Conservation (phyloP, 2,888 invertebrate species). For the Magallana nippona region DNA sequence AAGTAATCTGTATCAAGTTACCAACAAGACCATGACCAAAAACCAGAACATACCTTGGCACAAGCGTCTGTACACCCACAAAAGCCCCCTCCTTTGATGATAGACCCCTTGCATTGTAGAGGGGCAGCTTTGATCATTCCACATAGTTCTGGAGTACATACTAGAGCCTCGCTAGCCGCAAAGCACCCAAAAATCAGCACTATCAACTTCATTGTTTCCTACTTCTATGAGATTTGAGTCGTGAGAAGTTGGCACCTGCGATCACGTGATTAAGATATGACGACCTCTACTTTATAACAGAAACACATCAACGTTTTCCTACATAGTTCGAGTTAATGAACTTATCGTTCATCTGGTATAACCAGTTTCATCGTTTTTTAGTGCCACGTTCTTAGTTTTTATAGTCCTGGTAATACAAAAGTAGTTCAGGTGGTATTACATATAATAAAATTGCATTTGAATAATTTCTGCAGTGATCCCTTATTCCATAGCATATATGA, state of each 20-base stretch:
- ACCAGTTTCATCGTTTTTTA: too few relatives aligned
- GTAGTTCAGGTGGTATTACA: too few relatives aligned
- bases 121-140: conserved; percentile 46
- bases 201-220: conserved; percentile 23
- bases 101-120: conserved; percentile 63
- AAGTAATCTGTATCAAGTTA: too few relatives aligned
- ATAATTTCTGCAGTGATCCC: too few relatives aligned
- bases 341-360: too few relatives aligned
- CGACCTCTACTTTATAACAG: not conserved
- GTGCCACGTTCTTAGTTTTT: too few relatives aligned
- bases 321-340: too few relatives aligned
- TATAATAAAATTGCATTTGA: too few relatives aligned
- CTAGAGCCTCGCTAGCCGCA: conserved; percentile 51
- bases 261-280: not conserved
- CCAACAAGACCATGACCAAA: not conserved
- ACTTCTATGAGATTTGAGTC: not conserved
- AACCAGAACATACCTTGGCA: conserved; percentile 62
- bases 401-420: too few relatives aligned
- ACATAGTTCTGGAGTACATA: conserved; percentile 60
- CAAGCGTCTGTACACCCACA: conserved; percentile 70
- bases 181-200: conserved; percentile 31
- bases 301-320: too few relatives aligned
- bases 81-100: conserved; percentile 67
- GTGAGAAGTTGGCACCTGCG: conserved; percentile 4
- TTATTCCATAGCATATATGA: too few relatives aligned